Evolutionary conservation across 2,113 vertebrate species (phyloP).

Genomic region (Anhinga anhinga): DNA sequence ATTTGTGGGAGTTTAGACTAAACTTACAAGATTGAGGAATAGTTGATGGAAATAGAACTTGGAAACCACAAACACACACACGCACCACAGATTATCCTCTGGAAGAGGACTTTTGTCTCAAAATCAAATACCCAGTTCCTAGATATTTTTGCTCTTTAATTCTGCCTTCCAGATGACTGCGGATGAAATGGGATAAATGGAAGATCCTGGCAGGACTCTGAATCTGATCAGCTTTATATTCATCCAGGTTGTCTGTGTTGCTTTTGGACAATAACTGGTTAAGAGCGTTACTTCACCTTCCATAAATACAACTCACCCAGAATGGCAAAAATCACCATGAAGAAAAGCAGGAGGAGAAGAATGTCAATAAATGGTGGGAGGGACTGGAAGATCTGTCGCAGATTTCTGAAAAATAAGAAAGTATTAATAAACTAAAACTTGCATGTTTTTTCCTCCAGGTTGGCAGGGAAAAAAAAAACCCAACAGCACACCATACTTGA

Average conservation of each 20-base stretch:
- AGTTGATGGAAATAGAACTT: not conserved
- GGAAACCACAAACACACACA: not conserved
- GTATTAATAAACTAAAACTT: not conserved
- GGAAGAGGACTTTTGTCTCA: not conserved
- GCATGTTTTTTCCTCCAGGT: not conserved
- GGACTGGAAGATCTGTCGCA: slow-evolving; percentile 98
- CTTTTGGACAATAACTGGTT: not conserved
- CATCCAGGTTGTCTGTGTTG: not conserved
- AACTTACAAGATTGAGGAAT: not conserved
- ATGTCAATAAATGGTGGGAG: slow-evolving; percentile 98
- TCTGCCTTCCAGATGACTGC: not conserved
- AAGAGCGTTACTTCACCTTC: not conserved
- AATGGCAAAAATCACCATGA: slow-evolving; percentile 98
- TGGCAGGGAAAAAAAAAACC: not conserved
- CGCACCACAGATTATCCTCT: not conserved
- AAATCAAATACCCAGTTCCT: not conserved
- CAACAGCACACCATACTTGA: not conserved
- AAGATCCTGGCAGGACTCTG: not conserved
- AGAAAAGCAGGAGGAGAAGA: slow-evolving; percentile 94
- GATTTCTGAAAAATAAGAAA: slow-evolving; percentile 80
- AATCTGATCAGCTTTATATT: not conserved
- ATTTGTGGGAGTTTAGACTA: not conserved
- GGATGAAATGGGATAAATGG: not conserved
- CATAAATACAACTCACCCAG: slow-evolving; percentile 80
- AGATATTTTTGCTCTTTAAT: not conserved